Conservation (phyloP, 2,797 vertebrate species). For the Cyprinella venusta region DNA sequence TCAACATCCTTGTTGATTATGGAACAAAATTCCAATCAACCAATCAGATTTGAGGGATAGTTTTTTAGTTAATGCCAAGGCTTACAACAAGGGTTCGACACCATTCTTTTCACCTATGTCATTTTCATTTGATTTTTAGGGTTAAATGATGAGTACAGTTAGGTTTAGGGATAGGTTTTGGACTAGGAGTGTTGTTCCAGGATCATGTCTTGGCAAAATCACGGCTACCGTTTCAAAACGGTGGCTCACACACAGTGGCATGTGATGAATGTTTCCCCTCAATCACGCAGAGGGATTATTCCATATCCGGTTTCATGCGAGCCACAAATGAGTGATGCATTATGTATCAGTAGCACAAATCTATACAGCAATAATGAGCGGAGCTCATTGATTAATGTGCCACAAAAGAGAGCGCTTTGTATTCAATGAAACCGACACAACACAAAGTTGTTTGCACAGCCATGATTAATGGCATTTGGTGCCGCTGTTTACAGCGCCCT, state of each 20-base stretch:
- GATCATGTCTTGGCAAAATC: background rate
- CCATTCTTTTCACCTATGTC: background rate
- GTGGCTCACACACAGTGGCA: background rate
- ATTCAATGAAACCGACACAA: constrained; percentile 70
- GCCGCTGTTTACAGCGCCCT: constrained; percentile 66
- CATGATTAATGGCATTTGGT: constrained; percentile 76
- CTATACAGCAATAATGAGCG: constrained; percentile 72
- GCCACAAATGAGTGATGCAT: constrained; percentile 45
- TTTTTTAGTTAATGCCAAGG: background rate
- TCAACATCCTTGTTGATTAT: too few relatives aligned
- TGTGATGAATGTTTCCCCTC: constrained; percentile 21
- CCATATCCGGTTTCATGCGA: constrained; percentile 28
- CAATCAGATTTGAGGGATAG: background rate
- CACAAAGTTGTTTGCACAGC: constrained; percentile 66
- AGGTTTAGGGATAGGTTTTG: too few relatives aligned
- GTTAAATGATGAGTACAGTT: background rate
- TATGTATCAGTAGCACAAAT: constrained; percentile 68
- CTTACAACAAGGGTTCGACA: background rate
- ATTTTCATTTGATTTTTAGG: background rate
- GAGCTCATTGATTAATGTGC: constrained; percentile 74
- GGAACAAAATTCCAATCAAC: too few relatives aligned
- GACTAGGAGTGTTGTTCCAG: background rate
- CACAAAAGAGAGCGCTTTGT: constrained; percentile 66
- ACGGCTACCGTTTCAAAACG: background rate
- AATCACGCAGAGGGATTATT: constrained; percentile 23